Evolutionary conservation across 1,140 invertebrate genomes (phyloP), one percentile per base, ranked within the genome.

Genomic region (Luehdorfia chinensis): DNA sequence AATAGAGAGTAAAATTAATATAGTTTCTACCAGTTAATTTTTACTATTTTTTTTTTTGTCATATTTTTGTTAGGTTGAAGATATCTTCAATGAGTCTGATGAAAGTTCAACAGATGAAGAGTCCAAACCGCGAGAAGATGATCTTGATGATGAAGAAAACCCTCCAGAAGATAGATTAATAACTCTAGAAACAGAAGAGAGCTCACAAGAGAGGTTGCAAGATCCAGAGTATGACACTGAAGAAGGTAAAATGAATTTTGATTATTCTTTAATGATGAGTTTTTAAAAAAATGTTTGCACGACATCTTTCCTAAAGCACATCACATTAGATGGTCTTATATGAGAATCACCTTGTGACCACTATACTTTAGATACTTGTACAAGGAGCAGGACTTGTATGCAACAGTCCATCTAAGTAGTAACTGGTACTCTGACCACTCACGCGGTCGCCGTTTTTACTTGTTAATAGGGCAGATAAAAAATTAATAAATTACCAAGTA

Each of bases 71-170:
- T 32, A 89, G 88, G 89, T 91, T 11, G 90, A 92, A 71, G 90
- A 91, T 62, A 91, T 91, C 19, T 88, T 90, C 37, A 90, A 91
- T 66, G 89, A 90, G 72, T 84, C 84, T 2, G 87, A 87, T 64
- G 89, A 90, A 54, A 88, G 87, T 71, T 89, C 88, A 16, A 89
- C 87, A 31, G 88, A 67, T 71, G 88, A 68, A 59, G 87, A 66
- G 66, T 75, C 43, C 64, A 87, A 63, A 32, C 48, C 50, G 5
- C 47, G 47, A 5, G 64, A 57, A 23, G 71, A 75, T 50, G 71
- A 73, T 11, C 43, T 75, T 5, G 69, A 67, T 55, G 77, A 86
- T 66, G 80, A 86, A 58, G 83, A 83, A 21, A 83, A 86, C 50
- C 71, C 80, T 11, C 71, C 78, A 14, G 76, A 83, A 55, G 64